Evolutionary conservation across 2,888 invertebrate species (phyloP), one percentile per base, ranked within the genome.

Genomic region (Drosophila neotestacea): DNA sequence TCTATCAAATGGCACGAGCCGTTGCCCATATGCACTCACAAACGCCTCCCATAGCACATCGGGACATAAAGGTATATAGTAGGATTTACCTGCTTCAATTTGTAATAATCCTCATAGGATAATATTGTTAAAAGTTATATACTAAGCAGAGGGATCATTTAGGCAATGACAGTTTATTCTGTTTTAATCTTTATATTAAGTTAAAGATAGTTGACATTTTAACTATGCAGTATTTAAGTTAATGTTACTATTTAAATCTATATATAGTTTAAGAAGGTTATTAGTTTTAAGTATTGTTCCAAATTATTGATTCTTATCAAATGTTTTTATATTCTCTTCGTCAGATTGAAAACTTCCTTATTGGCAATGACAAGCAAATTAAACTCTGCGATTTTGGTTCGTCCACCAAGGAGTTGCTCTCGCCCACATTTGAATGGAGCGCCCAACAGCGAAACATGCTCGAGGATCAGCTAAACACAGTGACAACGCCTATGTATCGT

Each of bases 331-430:
- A n/a, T n/a, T 10, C 5, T 27, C 41, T 1, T 13, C 10, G 11
- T 2, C 89, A 95, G 94, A 94, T 97, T 78, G 99, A 99, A 94
- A 99, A 99, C 93, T 95, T 99, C 90, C 93, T 99, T 73, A 94
- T 99, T 84, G 96, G 97, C 73, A 94, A 94, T 86, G 96, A 97
- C 93, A 97, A 97, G 90, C 94, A 94, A 88, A 95, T 99, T 51
- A 99, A 99, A 93, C 93, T 99, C 73, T 99, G 99, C 93, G 99
- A 99, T 94, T 99, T 99, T 93, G 99, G 99, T 30, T 98, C 98
- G 76, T 96, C 98, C 2, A 98, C 98, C 11, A 96, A 95, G 11
- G 96, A 97, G 90, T 93, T 95, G 55, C 96, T 95, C 91, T 92
- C 95, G 55, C 98, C 98, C 9, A 97, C 98, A 92, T 94, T 96